Base-by-base conservation (phyloP, 2,797 vertebrate genomes). In the Coilia nasus region DNA sequence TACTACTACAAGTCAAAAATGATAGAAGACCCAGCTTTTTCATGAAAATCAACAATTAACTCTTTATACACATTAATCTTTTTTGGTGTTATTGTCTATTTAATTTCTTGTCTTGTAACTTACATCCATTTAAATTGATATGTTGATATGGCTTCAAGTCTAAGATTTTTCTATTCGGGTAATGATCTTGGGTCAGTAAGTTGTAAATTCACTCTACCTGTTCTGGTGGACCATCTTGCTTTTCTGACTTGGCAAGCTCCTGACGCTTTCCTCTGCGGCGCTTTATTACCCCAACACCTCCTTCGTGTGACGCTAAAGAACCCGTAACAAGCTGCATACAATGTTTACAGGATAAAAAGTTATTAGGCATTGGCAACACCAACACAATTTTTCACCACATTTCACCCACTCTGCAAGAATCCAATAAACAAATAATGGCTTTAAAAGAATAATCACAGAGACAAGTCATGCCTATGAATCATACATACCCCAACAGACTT, bases 401-500 rank as follows among this genome's bases (percentile, higher is more conserved):
- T 64, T 25, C 60, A n/a, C n/a, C 60, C 23, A 23, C n/a, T 64
- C 23, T 6, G 25, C 11, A 2, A 64, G 21, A 23, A 64, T n/a
- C 17, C 21, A n/a, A n/a, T 1, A 59, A 59, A 59, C 17, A 59
- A 59, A 59, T 21, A 3, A 59, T 59, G 19, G 57, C 19, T 3
- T n/a, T 59, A 3, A 19, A 59, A 59, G 1, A 41, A 9, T 54
- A 9, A 54, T n/a, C n/a, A 10, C 50, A 54, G 50, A 81, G 54
- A 10, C 12, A 54, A 10, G 50, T 54, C 50, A n/a, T 41, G 2
- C 35, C 35, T 41, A 41, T 41, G 54, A 82, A 4, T 59, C 28
- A 25, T 44, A 82, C 91, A 92, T 91, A 97, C 97, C 95, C 95
- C 94, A 5, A 94, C 95, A 11, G 95, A 94, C 88, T 96, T 96